Percentiles rank a stretch among this genome's conserved stretches.
phyloP scores from a whole-genome alignment of 1,140 invertebrate species.

The Cyphomyrmex costatus region DNA sequence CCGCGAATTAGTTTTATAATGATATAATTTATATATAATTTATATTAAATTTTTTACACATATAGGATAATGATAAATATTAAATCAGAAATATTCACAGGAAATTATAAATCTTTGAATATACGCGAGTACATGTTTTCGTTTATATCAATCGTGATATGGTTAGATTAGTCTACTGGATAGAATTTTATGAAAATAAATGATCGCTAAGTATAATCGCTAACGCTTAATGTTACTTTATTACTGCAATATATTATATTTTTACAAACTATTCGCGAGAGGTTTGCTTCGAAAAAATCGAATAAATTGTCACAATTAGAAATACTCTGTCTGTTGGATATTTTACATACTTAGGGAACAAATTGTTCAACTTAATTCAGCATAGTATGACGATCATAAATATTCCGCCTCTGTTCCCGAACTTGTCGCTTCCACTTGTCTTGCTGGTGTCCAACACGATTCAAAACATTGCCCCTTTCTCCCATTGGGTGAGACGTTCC shows the following conservation, averaged over 20 bases:
- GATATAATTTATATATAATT: neutral
- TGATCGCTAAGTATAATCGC: neutral
- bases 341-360: slow-evolving; percentile 50
- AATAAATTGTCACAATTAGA: slow-evolving; percentile 49
- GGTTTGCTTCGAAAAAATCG: neutral
- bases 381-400: slow-evolving; percentile 99
- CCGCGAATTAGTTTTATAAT: neutral
- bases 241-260: slow-evolving; percentile 10
- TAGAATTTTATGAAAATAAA: slow-evolving; percentile 23
- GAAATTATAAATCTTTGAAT: slow-evolving; percentile 42
- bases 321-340: slow-evolving; percentile 41
- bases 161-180: neutral
- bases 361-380: slow-evolving; percentile 91
- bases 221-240: slow-evolving; percentile 44
- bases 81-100: neutral
- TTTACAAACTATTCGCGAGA: slow-evolving; percentile 15
- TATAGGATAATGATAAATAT: neutral
- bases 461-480: slow-evolving; percentile 94
- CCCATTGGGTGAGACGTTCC: slow-evolving; percentile 91
- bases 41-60: neutral
- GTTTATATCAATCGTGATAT: slow-evolving; percentile 26
- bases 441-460: slow-evolving; percentile 97
- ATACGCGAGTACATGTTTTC: slow-evolving; percentile 17
- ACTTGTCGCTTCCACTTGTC: slow-evolving; percentile 99
- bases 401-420: slow-evolving; percentile 97